Conservation (phyloP, 1,140 invertebrate genomes). For the Hesperophylax magnus region DNA sequence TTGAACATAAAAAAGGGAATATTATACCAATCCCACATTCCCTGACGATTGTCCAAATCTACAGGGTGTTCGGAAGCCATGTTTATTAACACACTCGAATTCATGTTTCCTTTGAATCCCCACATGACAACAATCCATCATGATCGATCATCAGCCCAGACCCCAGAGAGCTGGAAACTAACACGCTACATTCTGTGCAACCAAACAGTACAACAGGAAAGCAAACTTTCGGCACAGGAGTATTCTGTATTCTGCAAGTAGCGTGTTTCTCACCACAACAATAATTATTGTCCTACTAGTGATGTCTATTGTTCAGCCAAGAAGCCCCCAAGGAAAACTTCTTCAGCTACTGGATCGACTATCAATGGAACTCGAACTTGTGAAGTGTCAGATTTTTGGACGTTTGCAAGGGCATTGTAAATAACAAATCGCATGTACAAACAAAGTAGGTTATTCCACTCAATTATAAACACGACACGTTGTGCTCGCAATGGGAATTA, state of each 20-base stretch:
- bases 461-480: neutral
- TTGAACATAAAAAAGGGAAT: neutral
- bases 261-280: neutral
- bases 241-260: neutral
- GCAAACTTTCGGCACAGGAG: neutral
- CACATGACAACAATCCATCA: constrained; percentile 28
- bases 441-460: neutral
- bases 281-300: neutral
- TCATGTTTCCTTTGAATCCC: constrained; percentile 9
- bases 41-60: neutral
- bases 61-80: neutral
- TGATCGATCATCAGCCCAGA: constrained; percentile 28
- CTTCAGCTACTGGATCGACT: neutral
- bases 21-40: neutral
- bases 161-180: constrained; percentile 2
- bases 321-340: neutral
- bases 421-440: constrained; percentile 8
- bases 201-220: neutral
- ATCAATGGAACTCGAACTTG: constrained; percentile 4
- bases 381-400: neutral
- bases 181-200: neutral
- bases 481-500: too few species aligned
- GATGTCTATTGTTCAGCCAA: neutral
- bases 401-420: neutral
- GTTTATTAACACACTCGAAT: constrained; percentile 9